phyloP scores from a whole-genome alignment of 2,888 invertebrate genomes.

The Glaucopsyche alexis region DNA sequence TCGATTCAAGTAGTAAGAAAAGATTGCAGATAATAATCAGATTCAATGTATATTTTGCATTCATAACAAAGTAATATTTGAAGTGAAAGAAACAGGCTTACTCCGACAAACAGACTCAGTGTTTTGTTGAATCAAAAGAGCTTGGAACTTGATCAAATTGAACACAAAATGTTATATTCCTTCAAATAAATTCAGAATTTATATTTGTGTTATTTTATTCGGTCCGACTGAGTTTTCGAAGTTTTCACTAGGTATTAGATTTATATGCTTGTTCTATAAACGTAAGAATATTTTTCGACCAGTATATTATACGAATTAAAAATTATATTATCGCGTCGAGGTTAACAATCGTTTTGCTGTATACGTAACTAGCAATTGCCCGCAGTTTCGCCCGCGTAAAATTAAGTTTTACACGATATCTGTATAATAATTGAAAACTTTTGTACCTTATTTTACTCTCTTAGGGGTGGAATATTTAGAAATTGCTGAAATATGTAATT shows the following conservation, averaged over 20 bases:
- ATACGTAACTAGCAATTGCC: no score
- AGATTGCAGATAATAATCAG: constrained; percentile 1
- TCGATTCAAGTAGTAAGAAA: constrained; percentile 5
- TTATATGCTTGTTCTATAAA: not conserved
- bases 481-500: no score
- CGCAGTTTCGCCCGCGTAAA: no score
- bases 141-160: constrained; percentile 29
- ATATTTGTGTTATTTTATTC: constrained; percentile 9
- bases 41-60: constrained; percentile 7
- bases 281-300: not conserved
- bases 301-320: not conserved
- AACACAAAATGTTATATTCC: constrained; percentile 24
- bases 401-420: no score
- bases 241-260: not conserved
- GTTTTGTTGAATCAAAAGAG: constrained; percentile 32
- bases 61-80: constrained; percentile 25
- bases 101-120: constrained; percentile 25
- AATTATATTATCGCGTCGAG: no score
- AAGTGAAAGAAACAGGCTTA: constrained; percentile 28
- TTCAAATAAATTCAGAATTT: constrained; percentile 8
- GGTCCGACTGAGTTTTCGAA: not conserved
- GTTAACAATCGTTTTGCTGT: no score
- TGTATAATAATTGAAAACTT: no score
- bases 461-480: no score
- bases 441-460: no score